Percentiles rank a stretch among this genome's conserved stretches.
These are phyloP conservation scores for Eurytoma adleriae DNA, from an alignment of 2,888 invertebrate genomes.

Conservation along the genomic window DNA sequence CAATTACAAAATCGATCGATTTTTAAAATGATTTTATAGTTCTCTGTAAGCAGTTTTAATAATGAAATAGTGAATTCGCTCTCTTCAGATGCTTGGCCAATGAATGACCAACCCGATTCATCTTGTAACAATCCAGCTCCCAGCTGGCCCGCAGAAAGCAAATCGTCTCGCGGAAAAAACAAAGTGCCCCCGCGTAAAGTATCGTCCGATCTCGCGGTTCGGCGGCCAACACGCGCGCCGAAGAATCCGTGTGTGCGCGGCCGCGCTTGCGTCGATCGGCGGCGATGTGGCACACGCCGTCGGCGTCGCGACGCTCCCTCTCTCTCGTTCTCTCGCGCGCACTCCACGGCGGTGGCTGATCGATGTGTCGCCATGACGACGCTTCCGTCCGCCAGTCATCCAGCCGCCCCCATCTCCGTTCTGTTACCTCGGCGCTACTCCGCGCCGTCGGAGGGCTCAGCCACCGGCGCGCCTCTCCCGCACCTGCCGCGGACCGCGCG, in stretches of 20 bases:
- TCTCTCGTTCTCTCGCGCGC: constrained; percentile 33
- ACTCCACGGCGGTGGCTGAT: constrained; percentile 74
- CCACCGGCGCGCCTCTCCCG: not conserved
- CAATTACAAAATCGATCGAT: too few relatives aligned
- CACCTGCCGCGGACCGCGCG: not conserved
- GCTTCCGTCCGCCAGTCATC: constrained; percentile 76
- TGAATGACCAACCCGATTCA: too few relatives aligned
- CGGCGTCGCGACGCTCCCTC: constrained; percentile 39
- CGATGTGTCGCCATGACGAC: constrained; percentile 84
- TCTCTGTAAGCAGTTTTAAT: too few relatives aligned
- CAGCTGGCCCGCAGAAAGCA: too few relatives aligned
- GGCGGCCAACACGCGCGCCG: too few relatives aligned
- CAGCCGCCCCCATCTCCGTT: constrained; percentile 70
- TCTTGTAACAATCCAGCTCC: too few relatives aligned
- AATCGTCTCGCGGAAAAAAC: too few relatives aligned
- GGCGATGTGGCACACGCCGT: constrained; percentile 22
- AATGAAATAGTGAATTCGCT: too few relatives aligned
- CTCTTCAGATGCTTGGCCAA: too few relatives aligned
- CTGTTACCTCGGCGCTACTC: constrained; percentile 33
- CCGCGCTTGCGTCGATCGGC: not conserved
- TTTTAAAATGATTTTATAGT: too few relatives aligned
- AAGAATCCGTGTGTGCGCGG: not conserved
- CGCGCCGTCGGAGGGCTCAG: not conserved
- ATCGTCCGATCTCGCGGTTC: too few relatives aligned
- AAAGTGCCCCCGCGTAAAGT: too few relatives aligned